A percentile compares a stretch with the other conserved stretches of the same genome.
Evolutionary conservation across 2,113 vertebrate species (phyloP).

Genomic region (Urocitellus parryii): DNA sequence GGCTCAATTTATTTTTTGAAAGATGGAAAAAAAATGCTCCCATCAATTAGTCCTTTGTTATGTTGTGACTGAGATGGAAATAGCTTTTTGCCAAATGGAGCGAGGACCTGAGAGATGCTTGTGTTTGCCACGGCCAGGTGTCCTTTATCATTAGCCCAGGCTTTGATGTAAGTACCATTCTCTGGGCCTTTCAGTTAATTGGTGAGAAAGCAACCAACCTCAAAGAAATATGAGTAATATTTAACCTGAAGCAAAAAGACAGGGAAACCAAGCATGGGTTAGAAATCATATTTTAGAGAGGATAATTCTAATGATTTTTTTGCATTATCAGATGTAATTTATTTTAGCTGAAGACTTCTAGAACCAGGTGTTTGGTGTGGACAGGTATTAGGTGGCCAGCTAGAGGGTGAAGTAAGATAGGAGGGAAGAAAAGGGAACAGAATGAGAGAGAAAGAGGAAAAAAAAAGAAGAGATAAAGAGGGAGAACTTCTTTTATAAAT

Average conservation of each 20-base stretch:
- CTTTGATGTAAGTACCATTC: slow-evolving; percentile 80
- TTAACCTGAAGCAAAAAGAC: slow-evolving; percentile 65
- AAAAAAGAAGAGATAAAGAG: not conserved
- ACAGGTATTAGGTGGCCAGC: not conserved
- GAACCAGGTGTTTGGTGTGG: slow-evolving; percentile 21
- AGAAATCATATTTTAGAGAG: slow-evolving; percentile 71
- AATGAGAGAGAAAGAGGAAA: not conserved
- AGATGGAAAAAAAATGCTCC: slow-evolving; percentile 78
- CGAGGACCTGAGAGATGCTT: slow-evolving; percentile 79
- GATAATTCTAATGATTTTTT: slow-evolving; percentile 41
- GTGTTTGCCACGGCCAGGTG: slow-evolving; percentile 80
- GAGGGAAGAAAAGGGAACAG: not conserved
- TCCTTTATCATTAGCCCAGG: slow-evolving; percentile 75
- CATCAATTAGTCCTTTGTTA: slow-evolving; percentile 84
- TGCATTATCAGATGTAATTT: not conserved
- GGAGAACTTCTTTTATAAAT: not conserved
- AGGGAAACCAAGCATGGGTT: slow-evolving; percentile 59
- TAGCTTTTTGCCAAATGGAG: slow-evolving; percentile 82
- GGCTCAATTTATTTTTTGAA: slow-evolving; percentile 83
- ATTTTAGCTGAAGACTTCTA: slow-evolving; percentile 12
- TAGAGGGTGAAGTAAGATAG: not conserved
- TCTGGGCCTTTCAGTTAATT: slow-evolving; percentile 75
- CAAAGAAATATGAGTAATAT: slow-evolving; percentile 72
- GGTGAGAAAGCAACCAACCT: slow-evolving; percentile 72
- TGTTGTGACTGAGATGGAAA: slow-evolving; percentile 79